Base-by-base conservation (phyloP, 53 echinoderm and acorn worm genomes). In the Holothuria leucospilota region DNA sequence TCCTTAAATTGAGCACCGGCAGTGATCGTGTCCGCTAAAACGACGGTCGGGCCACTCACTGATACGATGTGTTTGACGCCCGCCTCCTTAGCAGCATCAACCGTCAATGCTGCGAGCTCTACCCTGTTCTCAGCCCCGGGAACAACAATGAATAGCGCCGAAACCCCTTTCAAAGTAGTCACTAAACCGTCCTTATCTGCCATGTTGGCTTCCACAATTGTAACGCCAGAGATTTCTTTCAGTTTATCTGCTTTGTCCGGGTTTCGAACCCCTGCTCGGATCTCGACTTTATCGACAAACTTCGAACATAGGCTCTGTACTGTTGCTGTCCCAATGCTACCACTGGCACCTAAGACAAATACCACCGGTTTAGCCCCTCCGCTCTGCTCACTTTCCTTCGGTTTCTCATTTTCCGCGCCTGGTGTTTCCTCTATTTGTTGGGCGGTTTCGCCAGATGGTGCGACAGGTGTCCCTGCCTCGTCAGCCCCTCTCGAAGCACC, bases 241-340 rank as follows among this genome's bases (percentile, higher is more conserved):
- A 88, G 70, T 13, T 51, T 39, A n/a, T 29, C 69, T 2, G 82
- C 88, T 21, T 10, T 40, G 26, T 81, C 70, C 26, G 56, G 62
- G 81, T 81, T 68, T 59, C 82, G 42, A n/a, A 81, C 81, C 39
- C 88, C 88, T 18, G 82, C 82, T 41, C 82, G 75, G 39, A 88
- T 88, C 26, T 82, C 61, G 13, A 82, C 69, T 71, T 49, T 40
- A 52, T 88, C 82, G 18, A 30, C 88, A 52, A 56, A 88, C 82
- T 88, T 61, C 14, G 51, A 58, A 0, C 71, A 88, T 21, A 88
- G 62, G 25, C 70, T 82, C 27, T 82, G 21, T 12, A 82, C 13
- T 20, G 88, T 88, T 23, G 88, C 88, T 14, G 63, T 60, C 6
- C 82, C 88, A 56, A 88, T 59, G 20, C 15, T 59, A 6, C 62